Evolutionary conservation across 2,888 invertebrate species (phyloP), one percentile per base, ranked within the genome.

Genomic region (Amaurobius ferox): DNA sequence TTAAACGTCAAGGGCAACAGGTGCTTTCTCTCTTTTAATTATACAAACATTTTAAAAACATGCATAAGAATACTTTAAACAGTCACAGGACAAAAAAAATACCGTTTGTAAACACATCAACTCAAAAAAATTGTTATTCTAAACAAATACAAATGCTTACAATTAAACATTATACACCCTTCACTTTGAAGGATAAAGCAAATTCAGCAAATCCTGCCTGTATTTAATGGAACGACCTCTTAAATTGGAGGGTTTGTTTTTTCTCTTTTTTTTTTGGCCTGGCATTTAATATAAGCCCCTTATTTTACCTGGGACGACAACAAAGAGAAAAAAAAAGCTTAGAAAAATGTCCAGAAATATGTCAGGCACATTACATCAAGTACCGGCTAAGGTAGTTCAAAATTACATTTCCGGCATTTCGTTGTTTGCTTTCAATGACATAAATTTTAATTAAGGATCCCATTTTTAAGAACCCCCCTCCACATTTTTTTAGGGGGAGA

Each of bases 391-490:
- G 73, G 29, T 62, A 32, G 55, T 19, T 29, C 61, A 68, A 83
- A 83, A 77, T 77, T 77, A 72, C 77, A 76, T 77, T 77, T 71
- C 71, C 76, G 66, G 83, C 44, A 66, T 77, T 66, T 72, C 48
- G 55, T 71, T 77, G 72, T 77, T 83, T 64, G 64, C 72, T 66
- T 83, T 83, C 77, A 77, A 83, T 83, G 77, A 64, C 77, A 77
- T 72, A 83, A 83, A 83, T 77, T 81, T 83, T 83, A 83, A 83
- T 83, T 83, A 83, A 77, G 77, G 71, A 80, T 28, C 44, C 19
- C 71, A n/a, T 67, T 66, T 44, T 40, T 35, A 66, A 79, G 64
- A 66, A 32, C 29, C 40, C 61, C 28, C 23, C n/a, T 66, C 44
- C 62, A 28, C 9, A 67, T 55, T 48, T 13, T 71, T 79, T 29